Evolutionary conservation across 2,888 invertebrate species (phyloP).

Genomic region (Fragum whitleyi): DNA sequence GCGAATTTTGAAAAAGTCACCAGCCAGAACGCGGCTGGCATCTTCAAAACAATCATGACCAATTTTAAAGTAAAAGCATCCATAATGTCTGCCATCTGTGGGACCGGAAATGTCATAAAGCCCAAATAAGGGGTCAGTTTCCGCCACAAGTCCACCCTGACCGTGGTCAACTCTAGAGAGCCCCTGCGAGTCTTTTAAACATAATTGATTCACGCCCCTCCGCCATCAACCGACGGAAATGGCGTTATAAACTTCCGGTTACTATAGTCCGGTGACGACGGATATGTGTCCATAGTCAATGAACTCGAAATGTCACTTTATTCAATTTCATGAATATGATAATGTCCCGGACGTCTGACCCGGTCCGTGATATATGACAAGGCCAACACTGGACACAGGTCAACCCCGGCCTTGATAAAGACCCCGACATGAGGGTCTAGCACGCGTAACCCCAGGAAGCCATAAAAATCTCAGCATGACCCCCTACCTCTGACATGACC

Average conservation of each 20-base stretch:
- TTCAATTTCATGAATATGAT: conserved; percentile 22
- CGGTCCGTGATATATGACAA: conserved; percentile 8
- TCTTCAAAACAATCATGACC: no score
- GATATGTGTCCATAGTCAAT: background rate
- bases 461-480: conserved; percentile 21
- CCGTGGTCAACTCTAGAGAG: conserved; percentile 15
- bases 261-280: conserved; percentile 4
- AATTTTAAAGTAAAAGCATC: no score
- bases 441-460: conserved; percentile 23
- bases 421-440: conserved; percentile 1
- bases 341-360: conserved; percentile 11
- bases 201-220: conserved; percentile 10
- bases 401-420: background rate
- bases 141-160: background rate
- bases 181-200: conserved; percentile 7
- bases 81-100: background rate
- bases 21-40: no score
- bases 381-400: conserved; percentile 12
- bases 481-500: conserved; percentile 12
- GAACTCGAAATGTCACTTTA: background rate
- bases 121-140: conserved; percentile 16
- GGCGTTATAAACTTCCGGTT: conserved; percentile 9
- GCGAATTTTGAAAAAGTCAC: no score
- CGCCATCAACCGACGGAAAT: conserved; percentile 4
- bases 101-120: conserved; percentile 18